These are phyloP conservation scores for Helarctos malayanus DNA, from an alignment of 2,797 vertebrate species.

Conservation along the genomic window DNA sequence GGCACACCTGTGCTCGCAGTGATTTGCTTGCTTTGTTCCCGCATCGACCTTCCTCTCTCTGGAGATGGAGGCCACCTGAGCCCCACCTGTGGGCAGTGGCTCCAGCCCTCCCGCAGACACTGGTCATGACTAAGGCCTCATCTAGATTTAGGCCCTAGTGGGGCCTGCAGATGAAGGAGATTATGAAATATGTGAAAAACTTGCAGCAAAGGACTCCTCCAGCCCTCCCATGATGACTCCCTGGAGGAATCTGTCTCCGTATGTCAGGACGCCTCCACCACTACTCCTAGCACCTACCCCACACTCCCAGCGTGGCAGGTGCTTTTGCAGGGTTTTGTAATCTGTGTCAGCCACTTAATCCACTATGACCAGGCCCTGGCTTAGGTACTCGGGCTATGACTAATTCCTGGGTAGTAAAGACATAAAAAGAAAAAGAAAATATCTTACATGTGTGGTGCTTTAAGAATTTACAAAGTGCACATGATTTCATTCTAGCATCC, in stretches of 20 bases:
- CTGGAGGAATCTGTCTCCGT: background rate
- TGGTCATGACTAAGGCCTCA: background rate
- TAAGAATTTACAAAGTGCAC: background rate
- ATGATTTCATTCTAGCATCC: background rate
- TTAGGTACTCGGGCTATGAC: background rate
- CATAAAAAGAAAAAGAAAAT: background rate
- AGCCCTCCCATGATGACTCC: background rate
- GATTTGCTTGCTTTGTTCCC: background rate
- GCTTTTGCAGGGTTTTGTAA: background rate
- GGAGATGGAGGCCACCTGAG: background rate
- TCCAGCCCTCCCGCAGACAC: background rate
- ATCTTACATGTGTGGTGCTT: background rate
- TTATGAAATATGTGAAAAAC: background rate
- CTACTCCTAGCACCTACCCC: background rate
- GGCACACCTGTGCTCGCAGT: background rate
- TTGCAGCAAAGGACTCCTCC: background rate
- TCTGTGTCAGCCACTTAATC: background rate
- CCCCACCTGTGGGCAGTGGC: background rate
- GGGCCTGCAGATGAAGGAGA: background rate
- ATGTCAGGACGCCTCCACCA: background rate
- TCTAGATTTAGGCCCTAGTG: background rate
- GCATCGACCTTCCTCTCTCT: background rate
- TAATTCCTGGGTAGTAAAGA: slow-evolving; percentile 27
- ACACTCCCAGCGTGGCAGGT: background rate
- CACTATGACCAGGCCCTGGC: background rate